Evolutionary conservation across 92 coral and sea anemone species (phyloP).

Genomic region (Parazoanthus swiftii): DNA sequence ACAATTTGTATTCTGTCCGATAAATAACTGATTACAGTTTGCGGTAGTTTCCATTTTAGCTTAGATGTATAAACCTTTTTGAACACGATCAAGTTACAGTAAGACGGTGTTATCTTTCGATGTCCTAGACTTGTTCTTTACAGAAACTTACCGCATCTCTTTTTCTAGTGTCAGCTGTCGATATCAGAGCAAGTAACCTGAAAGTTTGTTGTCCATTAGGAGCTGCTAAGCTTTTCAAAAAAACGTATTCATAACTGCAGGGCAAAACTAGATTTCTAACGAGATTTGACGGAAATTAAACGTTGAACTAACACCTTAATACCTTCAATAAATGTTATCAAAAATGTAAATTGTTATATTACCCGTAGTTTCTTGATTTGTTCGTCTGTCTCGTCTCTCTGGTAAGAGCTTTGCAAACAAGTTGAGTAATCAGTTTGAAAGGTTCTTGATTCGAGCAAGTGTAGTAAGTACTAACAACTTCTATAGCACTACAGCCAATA

Average conservation of each 20-base stretch:
- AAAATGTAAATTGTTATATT: background rate
- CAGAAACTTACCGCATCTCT: background rate
- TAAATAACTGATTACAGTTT: background rate
- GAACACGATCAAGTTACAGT: background rate
- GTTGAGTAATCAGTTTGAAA: background rate
- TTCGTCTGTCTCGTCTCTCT: background rate
- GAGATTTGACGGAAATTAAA: background rate
- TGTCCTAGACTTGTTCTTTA: background rate
- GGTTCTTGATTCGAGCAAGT: background rate
- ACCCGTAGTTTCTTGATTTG: too few relatives aligned
- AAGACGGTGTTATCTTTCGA: too few relatives aligned
- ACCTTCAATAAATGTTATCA: background rate
- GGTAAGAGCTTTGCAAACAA: background rate
- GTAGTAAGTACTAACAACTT: background rate
- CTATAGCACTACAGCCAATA: background rate
- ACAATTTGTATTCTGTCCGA: background rate
- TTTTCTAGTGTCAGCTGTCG: background rate
- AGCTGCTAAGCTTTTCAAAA: background rate
- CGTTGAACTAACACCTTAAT: background rate
- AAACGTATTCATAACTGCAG: too few relatives aligned
- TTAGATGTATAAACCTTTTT: too few relatives aligned
- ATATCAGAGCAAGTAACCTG: too few relatives aligned
- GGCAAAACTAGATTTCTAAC: too few relatives aligned
- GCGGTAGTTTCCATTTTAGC: background rate
- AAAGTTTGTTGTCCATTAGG: background rate